Evolutionary conservation across 64 coral and sea anemone species (phyloP), one percentile per base, ranked within the genome.

Genomic region (Dendrophyllia cribrosa): DNA sequence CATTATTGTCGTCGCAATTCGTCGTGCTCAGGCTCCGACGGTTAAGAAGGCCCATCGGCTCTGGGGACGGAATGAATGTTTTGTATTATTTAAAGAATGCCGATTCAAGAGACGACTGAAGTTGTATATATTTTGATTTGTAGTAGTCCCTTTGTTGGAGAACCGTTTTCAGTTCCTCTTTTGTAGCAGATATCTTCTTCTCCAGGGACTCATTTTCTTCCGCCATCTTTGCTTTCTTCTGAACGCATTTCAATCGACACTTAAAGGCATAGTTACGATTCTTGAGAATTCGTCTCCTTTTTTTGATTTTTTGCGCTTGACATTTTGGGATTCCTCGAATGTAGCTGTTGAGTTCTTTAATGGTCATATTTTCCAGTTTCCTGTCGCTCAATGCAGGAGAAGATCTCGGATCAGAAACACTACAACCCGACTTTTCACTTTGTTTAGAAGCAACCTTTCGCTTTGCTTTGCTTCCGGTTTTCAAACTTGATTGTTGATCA

Each of bases 211-310:
- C 47, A 47, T 87, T 68, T 47, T 56, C 77, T 25, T 59, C 78
- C 43, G 44, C 52, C 21, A 88, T 76, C 12, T 16, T 70, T 48
- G 65, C 51, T 56, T 76, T 79, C 7, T 22, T 70, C 25, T 80
- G 22, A 26, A 22, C 7, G 53, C 47, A 56, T 21, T 88, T 93
- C 59, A 34, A 25, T 46, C 91, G 84, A 43, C 74, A 87, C 17
- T 79, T 93, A 0, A 72, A 59, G 1, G 91, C 84, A 21, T 93
- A 93, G 24, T 51, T 43, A 11, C 90, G 80, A 22, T 92, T 92
- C 74, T 77, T 92, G 6, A 92, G 61, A 86, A 62, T 52, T 78
- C 83, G 43, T 20, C 82, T 77, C 43, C 61, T 87, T 55, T 68
- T 48, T 22, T 75, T 82, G 19, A 92, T 24, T 47, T 47, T 25